Evolutionary conservation across 2,888 invertebrate genomes (phyloP), one percentile per base, ranked within the genome.

Genomic region (Gari tellinella): DNA sequence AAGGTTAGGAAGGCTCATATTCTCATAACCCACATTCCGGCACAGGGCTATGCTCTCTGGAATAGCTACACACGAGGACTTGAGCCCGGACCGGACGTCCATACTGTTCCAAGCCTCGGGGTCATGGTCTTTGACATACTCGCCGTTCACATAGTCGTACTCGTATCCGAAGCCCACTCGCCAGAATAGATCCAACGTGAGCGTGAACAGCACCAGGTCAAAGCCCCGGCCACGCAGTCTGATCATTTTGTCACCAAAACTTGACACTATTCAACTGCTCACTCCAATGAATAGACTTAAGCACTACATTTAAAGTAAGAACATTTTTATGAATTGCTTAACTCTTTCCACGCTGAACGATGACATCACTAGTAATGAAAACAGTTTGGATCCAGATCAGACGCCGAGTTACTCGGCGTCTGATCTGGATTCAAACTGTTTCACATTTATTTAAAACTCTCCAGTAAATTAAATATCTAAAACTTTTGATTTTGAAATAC

Each of bases 1-100:
- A 12, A 95, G 92, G 89, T 95, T 95, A 17, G 94, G 94, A 73
- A 94, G 90, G 66, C 94, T 91, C 94, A 94, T 95, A 86, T 93
- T 92, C 23, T 87, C 89, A 90, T 94, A 94, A 81, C 94, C 94
- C 74, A 94, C 94, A 67, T 93, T 93, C 76, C 93, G 92, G 86
- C 94, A 94, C 66, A 94, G 92, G n/a, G 93, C 92, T 89, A 94
- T 91, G 88, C 94, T 94, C 41, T 88, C 84, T 12, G 94, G 94
- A 77, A 94, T 95, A 84, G 93, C 93, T 31, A 94, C 93, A 88
- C 94, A 94, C 64, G 92, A 92, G 58, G 93, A 92, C 66, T 89
- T 85, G 40, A 66, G 65, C 25, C 70, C 61, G n/a, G 66, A 60
- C 12, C 73, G 52, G 17, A 64, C 68, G 43, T 70, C 70, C 51